Base-by-base conservation (phyloP, 2,797 vertebrate species). In the Pterois miles region DNA sequence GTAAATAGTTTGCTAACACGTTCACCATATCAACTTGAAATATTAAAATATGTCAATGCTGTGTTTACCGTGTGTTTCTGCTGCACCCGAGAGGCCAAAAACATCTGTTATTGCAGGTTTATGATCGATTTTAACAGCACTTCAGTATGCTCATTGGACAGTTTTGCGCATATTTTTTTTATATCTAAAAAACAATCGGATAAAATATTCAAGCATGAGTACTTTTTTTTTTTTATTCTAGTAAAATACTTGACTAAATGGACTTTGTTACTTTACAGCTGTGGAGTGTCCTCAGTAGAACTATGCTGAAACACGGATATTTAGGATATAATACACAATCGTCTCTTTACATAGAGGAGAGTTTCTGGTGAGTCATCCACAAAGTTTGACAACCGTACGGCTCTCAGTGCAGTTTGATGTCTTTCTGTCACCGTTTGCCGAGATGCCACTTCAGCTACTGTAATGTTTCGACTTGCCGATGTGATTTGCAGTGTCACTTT, bases 401-500 rank as follows among this genome's bases (percentile, higher is more conserved):
- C 4, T 33, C 13, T 62, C 14, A 11, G n/a, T 8, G 6, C 65
- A 46, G 34, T 54, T 25, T 65, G 62, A 62, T 6, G 1, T 27
- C 22, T 70, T 22, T 59, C 16, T 8, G 25, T 53, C 16, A 22
- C 40, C 33, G 34, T 46, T 59, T 52, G 29, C 53, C 5, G 4
- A 31, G 25, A 60, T 48, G 27, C 18, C 18, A 43, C 56, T 46
- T 22, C 3, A 22, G 27, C 46, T 23, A 29, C 38, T 11, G 64
- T 63, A 29, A 48, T 11, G 64, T 63, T 71, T 65, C 0, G 18
- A 36, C 52, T 54, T 5, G 25, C 71, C 20, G 31, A 27, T 52
- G 63, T 58, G 65, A 74, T 59, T 27, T 13, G 7, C 53, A n/a
- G 18, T 6, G 59, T 58, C 36, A 36, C 40, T 73, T 71, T 74